Evolutionary conservation across 1,140 invertebrate species (phyloP), one percentile per base, ranked within the genome.

Genomic region (Pseudomyrmex flavicornis): DNA sequence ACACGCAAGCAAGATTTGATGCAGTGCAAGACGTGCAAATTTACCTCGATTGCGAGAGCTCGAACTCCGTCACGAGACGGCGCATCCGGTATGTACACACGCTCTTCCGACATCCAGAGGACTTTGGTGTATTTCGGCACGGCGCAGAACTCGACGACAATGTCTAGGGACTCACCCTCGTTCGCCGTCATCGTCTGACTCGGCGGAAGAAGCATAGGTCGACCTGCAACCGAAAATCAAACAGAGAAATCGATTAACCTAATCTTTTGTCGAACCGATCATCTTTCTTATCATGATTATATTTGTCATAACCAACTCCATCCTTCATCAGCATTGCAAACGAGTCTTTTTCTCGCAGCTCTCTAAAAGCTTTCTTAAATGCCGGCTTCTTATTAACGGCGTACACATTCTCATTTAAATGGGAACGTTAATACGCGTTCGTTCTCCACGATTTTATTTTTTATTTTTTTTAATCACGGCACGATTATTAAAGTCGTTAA

Each of bases 71-170:
- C 94, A 48, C 88, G 92, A 62, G 92, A 86, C 59, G 94, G 93
- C 50, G 90, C 90, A 13, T 95, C 95, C 12, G 96, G 95, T 52
- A 93, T 90, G 74, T 96, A 94, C 56, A 95, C 94, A 61, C 91
- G 91, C 62, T 94, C 94, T 48, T 95, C 92, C 61, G 95, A 95
- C 70, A 96, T 92, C 96, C 96, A 96, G 50, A 95, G 90, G 5
- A 95, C 94, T 83, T 94, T 94, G 2, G 93, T 95, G 76, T 95
- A 95, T 58, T 92, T 91, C 0, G 95, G 96, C 76, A 95, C 95
- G 20, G 95, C 95, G 89, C 96, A 96, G 86, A 96, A 95, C 84
- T 96, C 95, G 2, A 95, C 95, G 46, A 94, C 91, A 1, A 96
- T 89, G 66, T 94, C 93, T 59, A 95, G 88, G 0, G 93, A 88